A percentile compares a stretch with the other conserved stretches of the same genome.
These are phyloP conservation scores for Ceratina australensis DNA, from an alignment of 1,140 invertebrate species.

Conservation along the genomic window DNA sequence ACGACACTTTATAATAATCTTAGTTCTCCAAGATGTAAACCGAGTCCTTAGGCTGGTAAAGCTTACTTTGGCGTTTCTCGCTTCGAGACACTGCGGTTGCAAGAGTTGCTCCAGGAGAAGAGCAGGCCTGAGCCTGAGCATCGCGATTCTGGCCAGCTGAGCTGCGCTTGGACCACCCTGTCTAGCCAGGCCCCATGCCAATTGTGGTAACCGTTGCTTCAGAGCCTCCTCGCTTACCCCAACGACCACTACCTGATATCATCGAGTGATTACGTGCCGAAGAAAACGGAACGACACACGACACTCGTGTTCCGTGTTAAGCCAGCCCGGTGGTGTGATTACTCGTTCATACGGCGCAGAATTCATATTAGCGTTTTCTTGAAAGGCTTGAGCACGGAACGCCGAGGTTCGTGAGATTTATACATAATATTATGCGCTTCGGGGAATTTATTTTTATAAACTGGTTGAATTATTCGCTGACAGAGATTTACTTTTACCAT, in stretches of 20 bases:
- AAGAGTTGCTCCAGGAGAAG: conserved; percentile 83
- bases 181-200: conserved; percentile 81
- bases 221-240: conserved; percentile 76
- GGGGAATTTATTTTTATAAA: neutral
- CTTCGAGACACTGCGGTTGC: conserved; percentile 83
- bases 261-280: neutral
- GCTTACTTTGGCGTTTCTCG: conserved; percentile 82
- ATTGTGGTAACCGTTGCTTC: conserved; percentile 74
- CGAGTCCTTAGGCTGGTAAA: no score
- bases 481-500: no score
- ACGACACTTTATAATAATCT: no score
- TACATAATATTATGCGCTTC: neutral
- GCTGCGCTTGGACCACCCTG: conserved; percentile 82
- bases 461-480: neutral
- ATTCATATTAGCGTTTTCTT: neutral
- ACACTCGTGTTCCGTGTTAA: neutral
- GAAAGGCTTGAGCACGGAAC: neutral
- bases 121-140: conserved; percentile 83
- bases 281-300: neutral
- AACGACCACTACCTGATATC: conserved; percentile 70
- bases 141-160: conserved; percentile 82
- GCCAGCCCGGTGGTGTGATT: neutral
- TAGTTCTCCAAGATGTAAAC: no score
- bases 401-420: no score
- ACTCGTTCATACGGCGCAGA: neutral